A percentile compares a stretch with the other conserved stretches of the same genome.
phyloP scores from a whole-genome alignment of 2,113 vertebrate genomes.

The Ahaetulla prasina region DNA sequence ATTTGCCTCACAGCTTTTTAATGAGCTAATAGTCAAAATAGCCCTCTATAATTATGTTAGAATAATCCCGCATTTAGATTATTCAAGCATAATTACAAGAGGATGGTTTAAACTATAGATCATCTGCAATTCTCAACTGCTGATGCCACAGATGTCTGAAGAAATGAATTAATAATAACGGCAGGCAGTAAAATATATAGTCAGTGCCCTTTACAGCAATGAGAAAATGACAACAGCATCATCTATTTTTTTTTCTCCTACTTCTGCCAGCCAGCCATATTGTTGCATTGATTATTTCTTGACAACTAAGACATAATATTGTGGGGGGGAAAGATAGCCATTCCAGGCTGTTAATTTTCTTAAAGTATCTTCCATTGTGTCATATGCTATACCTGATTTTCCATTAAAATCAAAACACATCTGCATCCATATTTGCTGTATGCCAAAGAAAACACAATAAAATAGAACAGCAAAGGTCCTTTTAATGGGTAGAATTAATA shows the following conservation, averaged over 20 bases:
- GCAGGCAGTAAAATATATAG: slow-evolving; percentile 65
- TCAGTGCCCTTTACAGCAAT: slow-evolving; percentile 52
- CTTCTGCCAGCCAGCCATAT: slow-evolving; percentile 40
- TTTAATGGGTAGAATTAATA: not conserved
- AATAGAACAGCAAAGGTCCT: not conserved
- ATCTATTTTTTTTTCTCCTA: slow-evolving; percentile 37
- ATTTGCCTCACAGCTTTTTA: slow-evolving; percentile 67
- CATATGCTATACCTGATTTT: slow-evolving; percentile 21
- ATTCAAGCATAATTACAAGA: slow-evolving; percentile 66
- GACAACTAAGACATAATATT: slow-evolving; percentile 46
- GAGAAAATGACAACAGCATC: slow-evolving; percentile 60
- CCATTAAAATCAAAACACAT: slow-evolving; percentile 38
- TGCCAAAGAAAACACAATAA: not conserved
- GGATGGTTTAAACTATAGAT: slow-evolving; percentile 61
- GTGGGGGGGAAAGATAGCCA: slow-evolving; percentile 33
- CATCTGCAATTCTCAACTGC: slow-evolving; percentile 64
- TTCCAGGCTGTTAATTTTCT: slow-evolving; percentile 34
- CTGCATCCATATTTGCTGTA: not conserved
- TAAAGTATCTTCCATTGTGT: slow-evolving; percentile 31
- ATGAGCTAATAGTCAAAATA: slow-evolving; percentile 71
- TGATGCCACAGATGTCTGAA: slow-evolving; percentile 66
- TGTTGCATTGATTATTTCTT: slow-evolving; percentile 48
- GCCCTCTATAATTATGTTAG: slow-evolving; percentile 62
- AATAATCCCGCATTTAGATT: slow-evolving; percentile 63
- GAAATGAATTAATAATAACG: slow-evolving; percentile 59